Conservation (phyloP, 2,113 vertebrate genomes). For the Ceyx cyanopectus region DNA sequence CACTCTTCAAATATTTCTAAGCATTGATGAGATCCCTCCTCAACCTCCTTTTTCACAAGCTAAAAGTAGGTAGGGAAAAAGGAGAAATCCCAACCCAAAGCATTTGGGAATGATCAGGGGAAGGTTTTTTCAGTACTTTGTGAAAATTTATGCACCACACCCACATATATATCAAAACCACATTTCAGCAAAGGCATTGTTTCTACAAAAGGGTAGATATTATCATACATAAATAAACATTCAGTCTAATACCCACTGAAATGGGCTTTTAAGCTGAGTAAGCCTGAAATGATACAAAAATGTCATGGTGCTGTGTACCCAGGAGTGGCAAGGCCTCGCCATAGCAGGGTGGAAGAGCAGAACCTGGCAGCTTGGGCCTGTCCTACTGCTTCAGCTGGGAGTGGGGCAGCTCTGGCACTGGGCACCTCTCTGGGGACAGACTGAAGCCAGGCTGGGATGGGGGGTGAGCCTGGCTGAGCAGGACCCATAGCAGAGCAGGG, state of each 20-base stretch:
- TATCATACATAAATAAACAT: not conserved
- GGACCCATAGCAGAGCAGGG: not conserved
- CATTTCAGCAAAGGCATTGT: not conserved
- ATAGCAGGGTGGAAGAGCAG: no score
- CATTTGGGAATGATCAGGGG: rapidly evolving
- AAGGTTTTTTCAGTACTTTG: not conserved
- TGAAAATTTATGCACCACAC: no score
- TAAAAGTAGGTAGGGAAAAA: not conserved
- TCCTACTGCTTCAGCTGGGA: not conserved
- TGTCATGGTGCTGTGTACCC: not conserved
- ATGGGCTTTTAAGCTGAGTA: not conserved
- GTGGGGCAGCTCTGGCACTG: rapidly evolving
- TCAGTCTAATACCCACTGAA: not conserved
- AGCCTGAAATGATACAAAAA: not conserved
- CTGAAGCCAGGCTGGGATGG: rapidly evolving
- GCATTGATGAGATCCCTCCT: no score
- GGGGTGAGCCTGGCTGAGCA: not conserved
- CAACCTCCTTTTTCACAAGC: no score
- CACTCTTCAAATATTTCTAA: no score
- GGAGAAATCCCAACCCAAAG: not conserved
- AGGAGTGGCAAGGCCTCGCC: rapidly evolving
- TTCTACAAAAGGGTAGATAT: not conserved
- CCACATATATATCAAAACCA: no score
- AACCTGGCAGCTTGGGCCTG: no score
- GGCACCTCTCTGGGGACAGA: not conserved